Evolutionary conservation across 2,797 vertebrate genomes (phyloP).

Genomic region (Netta rufina): DNA sequence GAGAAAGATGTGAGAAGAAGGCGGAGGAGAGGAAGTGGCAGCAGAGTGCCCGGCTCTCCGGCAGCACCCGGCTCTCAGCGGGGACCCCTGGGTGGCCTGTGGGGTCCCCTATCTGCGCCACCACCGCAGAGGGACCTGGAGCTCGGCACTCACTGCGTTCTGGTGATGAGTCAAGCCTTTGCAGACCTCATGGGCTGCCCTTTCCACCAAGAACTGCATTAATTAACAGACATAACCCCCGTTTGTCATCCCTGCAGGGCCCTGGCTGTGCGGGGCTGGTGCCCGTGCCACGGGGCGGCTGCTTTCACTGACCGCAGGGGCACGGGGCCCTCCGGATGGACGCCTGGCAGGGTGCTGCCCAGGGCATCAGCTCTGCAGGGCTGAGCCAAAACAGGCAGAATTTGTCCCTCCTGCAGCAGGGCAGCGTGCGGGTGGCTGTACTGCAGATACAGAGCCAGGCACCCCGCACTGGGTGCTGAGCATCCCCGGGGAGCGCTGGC

Average conservation of each 20-base stretch:
- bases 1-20: not conserved
- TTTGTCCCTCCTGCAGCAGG: accelerated
- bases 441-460: accelerated
- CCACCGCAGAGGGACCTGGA: not conserved
- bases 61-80: not conserved
- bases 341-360: accelerated
- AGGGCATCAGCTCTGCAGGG: not conserved
- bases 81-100: not conserved
- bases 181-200: not conserved
- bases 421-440: not conserved
- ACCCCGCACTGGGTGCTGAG: accelerated
- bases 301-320: not conserved
- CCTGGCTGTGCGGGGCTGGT: not conserved
- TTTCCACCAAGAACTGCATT: not conserved
- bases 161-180: not conserved
- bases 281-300: accelerated
- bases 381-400: not conserved
- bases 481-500: accelerated
- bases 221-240: not conserved
- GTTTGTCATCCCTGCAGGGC: accelerated
- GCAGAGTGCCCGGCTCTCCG: not conserved
- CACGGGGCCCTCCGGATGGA: not conserved
- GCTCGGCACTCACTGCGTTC: not conserved
- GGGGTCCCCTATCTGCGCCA: not conserved
- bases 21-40: not conserved